A percentile compares a stretch with the other conserved stretches of the same genome.
phyloP scores from a whole-genome alignment of 2,797 vertebrate species.

The Lycodopsis pacificus region DNA sequence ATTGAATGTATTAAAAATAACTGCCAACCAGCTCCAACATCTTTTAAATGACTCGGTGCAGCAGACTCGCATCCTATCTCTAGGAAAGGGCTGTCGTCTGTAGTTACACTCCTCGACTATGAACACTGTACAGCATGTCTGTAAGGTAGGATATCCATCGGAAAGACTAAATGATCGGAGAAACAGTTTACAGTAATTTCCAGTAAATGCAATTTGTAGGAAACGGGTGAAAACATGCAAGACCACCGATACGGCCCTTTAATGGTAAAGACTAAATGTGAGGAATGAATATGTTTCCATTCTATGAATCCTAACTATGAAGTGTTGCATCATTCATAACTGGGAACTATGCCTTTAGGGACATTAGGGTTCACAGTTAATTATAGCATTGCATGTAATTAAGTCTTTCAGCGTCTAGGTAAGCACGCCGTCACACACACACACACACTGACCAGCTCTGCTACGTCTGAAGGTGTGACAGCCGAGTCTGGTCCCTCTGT shows the following conservation, averaged over 20 bases:
- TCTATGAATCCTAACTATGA: conserved; percentile 50
- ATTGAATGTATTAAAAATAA: neutral
- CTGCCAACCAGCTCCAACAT: neutral
- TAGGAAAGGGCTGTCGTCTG: neutral
- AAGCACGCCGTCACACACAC: conserved; percentile 33
- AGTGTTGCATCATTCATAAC: conserved; percentile 21
- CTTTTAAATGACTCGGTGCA: neutral
- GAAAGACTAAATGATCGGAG: neutral
- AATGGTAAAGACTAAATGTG: neutral
- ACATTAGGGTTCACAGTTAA: conserved; percentile 24
- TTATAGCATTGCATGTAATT: conserved; percentile 28
- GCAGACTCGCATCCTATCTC: neutral
- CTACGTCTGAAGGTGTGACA: conserved; percentile 95
- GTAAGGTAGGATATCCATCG: neutral
- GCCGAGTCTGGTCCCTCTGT: conserved; percentile 98
- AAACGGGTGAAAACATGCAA: neutral
- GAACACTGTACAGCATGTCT: neutral
- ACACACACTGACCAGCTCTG: conserved; percentile 88
- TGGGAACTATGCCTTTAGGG: neutral
- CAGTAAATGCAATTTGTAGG: neutral
- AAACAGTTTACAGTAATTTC: neutral
- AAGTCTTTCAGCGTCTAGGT: conserved; percentile 2
- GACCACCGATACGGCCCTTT: neutral
- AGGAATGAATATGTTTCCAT: conserved; percentile 24
- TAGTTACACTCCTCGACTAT: neutral